A percentile compares a stretch with the other conserved stretches of the same genome.
phyloP scores from a whole-genome alignment of 2,888 invertebrate species.

The Hecatera dysodea region DNA sequence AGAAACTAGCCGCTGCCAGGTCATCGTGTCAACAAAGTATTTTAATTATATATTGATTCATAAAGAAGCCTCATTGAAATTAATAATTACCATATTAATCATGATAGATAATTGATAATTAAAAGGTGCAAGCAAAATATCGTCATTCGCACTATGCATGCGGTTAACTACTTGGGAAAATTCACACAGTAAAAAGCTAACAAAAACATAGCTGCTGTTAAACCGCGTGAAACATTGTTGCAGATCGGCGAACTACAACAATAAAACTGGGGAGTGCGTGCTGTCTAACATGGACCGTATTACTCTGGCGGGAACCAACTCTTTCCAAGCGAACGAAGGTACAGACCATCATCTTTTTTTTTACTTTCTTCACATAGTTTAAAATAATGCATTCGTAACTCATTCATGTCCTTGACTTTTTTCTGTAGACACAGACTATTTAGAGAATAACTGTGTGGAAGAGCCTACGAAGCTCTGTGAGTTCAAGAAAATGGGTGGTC shows the following conservation, averaged over 20 bases:
- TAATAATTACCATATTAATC: constrained; percentile 61
- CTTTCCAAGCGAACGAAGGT: constrained; percentile 93
- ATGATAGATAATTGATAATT: constrained; percentile 66
- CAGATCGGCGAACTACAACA: constrained; percentile 98
- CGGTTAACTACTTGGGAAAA: constrained; percentile 82
- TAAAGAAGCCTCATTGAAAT: constrained; percentile 43
- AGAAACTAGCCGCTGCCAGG: constrained; percentile 53
- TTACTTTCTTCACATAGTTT: constrained; percentile 37
- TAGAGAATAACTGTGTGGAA: constrained; percentile 98
- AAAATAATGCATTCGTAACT: constrained; percentile 29
- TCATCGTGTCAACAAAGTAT: constrained; percentile 61
- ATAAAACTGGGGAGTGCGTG: constrained; percentile 96
- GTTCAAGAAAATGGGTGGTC: constrained; percentile 96
- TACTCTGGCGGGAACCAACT: constrained; percentile 95
- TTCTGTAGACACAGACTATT: constrained; percentile 93
- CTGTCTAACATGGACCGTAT: constrained; percentile 98
- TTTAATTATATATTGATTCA: constrained; percentile 45
- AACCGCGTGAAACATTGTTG: constrained; percentile 83
- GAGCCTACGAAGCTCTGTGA: constrained; percentile 98
- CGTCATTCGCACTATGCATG: constrained; percentile 63
- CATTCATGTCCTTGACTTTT: constrained; percentile 22
- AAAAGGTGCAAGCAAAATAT: constrained; percentile 71
- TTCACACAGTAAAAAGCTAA: constrained; percentile 82
- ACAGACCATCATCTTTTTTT: constrained; percentile 67
- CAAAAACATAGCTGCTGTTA: constrained; percentile 77